Conservation (phyloP, 2,113 vertebrate species). For the Motacilla alba region DNA sequence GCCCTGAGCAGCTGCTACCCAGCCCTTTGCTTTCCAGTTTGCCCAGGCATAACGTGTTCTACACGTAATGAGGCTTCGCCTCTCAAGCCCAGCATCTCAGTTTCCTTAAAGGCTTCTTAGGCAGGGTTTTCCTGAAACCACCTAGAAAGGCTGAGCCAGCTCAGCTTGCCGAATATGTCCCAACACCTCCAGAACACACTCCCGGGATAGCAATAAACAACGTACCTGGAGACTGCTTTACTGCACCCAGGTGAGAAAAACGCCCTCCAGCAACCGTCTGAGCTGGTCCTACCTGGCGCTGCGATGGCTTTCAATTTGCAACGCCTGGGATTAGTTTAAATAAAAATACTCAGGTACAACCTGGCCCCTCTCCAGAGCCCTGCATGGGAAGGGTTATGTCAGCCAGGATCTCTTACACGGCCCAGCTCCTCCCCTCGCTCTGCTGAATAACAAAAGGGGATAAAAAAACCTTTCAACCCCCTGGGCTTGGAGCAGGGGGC, state of each 20-base stretch:
- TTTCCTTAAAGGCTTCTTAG: neutral
- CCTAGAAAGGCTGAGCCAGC: neutral
- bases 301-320: neutral
- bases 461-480: neutral
- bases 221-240: neutral
- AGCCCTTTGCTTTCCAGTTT: neutral
- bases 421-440: conserved; percentile 46
- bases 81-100: neutral
- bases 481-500: neutral
- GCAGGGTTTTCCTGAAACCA: neutral
- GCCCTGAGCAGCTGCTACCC: neutral
- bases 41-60: neutral
- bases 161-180: accelerated
- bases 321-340: neutral
- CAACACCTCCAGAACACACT: neutral
- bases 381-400: conserved; percentile 12
- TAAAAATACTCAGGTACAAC: conserved; percentile 28
- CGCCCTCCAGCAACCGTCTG: neutral
- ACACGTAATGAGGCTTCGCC: accelerated
- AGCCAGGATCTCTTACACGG: conserved; percentile 12
- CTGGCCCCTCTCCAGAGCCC: conserved; percentile 32
- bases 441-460: conserved; percentile 24
- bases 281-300: neutral
- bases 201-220: neutral
- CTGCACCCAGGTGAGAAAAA: neutral